These are phyloP conservation scores for Caenorhabditis virilis DNA, from an alignment of 2,888 invertebrate genomes.

Conservation along the genomic window DNA sequence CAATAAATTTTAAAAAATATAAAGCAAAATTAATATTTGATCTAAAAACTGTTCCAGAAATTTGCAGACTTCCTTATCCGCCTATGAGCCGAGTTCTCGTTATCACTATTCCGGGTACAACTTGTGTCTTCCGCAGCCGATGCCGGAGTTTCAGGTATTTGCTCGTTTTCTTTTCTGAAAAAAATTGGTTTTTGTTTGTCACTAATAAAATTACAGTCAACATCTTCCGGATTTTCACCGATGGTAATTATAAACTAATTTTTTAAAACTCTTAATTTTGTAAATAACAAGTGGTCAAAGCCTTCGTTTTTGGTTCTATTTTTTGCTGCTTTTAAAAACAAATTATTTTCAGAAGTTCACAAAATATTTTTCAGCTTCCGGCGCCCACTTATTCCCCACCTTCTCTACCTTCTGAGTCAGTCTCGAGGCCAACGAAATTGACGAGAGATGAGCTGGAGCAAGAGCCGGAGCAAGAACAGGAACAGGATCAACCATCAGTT, in stretches of 20 bases:
- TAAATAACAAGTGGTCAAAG: not conserved
- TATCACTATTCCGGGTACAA: slow-evolving; percentile 47
- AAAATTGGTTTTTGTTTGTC: not conserved
- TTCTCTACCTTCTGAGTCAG: slow-evolving; percentile 43
- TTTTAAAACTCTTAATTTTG: not conserved
- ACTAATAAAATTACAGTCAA: slow-evolving; percentile 24
- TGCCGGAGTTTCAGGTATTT: slow-evolving; percentile 52
- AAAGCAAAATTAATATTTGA: not conserved
- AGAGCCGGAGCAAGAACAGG: no score
- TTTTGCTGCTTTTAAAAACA: slow-evolving; percentile 1
- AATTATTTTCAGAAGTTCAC: slow-evolving; percentile 3
- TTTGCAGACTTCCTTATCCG: slow-evolving; percentile 45
- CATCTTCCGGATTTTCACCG: slow-evolving; percentile 39
- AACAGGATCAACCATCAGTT: no score
- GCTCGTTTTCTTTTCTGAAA: not conserved
- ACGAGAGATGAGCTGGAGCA: no score
- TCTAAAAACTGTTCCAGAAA: not conserved
- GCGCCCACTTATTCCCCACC: slow-evolving; percentile 56
- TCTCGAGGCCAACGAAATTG: no score
- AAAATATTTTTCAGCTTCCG: slow-evolving; percentile 34
- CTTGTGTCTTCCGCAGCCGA: slow-evolving; percentile 40
- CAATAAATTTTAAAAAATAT: not conserved
- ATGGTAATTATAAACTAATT: slow-evolving; percentile 22
- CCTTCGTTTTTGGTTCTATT: not conserved
- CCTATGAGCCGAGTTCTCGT: slow-evolving; percentile 38